phyloP scores from a whole-genome alignment of 2,113 vertebrate species.

The Saccopteryx leptura region DNA sequence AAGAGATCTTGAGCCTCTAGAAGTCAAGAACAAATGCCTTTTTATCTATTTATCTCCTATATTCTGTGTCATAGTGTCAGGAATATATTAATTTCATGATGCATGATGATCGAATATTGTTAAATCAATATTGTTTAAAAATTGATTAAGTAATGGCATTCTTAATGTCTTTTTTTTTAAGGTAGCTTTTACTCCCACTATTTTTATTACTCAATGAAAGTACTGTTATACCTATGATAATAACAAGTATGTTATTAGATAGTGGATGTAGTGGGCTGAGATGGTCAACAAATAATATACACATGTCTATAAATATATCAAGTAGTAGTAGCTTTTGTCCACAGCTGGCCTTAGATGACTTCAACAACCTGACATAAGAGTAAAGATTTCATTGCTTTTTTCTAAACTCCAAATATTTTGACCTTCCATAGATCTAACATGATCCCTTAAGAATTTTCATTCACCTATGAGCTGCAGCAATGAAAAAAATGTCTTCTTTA shows the following conservation, averaged over 20 bases:
- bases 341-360: background rate
- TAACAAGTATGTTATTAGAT: background rate
- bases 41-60: background rate
- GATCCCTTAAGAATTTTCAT: background rate
- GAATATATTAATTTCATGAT: background rate
- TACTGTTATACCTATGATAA: background rate
- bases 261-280: background rate
- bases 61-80: background rate
- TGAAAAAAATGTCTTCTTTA: background rate
- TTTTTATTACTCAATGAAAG: background rate
- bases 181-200: background rate
- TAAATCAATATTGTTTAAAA: background rate
- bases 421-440: background rate
- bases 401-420: conserved; percentile 33
- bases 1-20: background rate
- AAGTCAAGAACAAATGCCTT: background rate
- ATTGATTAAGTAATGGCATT: background rate
- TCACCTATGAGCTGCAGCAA: background rate
- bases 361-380: background rate
- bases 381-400: conserved; percentile 10
- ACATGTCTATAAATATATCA: background rate
- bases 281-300: conserved; percentile 6
- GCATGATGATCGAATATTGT: background rate
- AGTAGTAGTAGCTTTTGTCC: background rate
- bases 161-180: background rate